Conservation (phyloP, 2,113 vertebrate genomes). For the Trichomycterus rosablanca region DNA sequence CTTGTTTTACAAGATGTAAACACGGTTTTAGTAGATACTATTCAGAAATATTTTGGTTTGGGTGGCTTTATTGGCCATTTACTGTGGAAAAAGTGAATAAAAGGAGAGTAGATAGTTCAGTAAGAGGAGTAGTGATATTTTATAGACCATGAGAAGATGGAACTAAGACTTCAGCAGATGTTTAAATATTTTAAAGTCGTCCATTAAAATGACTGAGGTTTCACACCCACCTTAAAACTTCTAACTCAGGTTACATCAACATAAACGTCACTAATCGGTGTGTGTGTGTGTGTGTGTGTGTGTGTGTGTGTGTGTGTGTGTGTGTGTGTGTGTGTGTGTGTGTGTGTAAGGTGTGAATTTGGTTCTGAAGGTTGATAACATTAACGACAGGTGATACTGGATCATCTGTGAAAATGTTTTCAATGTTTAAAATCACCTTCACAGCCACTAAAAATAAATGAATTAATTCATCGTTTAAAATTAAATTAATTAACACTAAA, state of each 20-base stretch:
- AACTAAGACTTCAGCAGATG: conserved; percentile 36
- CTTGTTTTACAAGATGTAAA: no score
- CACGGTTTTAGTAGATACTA: no score
- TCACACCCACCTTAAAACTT: no score
- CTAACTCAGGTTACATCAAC: background rate
- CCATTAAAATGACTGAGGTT: conserved; percentile 23
- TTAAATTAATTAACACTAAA: no score
- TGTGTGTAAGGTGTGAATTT: background rate
- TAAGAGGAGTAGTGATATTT: conserved; percentile 8
- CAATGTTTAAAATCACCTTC: conserved; percentile 34
- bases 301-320: background rate
- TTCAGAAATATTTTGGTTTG: no score
- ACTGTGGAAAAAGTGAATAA: no score
- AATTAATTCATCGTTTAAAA: no score
- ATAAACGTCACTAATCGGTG: no score
- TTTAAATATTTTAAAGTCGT: conserved; percentile 30
- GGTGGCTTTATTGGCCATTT: no score
- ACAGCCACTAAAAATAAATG: conserved; percentile 32
- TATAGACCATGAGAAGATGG: no score
- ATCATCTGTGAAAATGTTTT: conserved; percentile 34
- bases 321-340: background rate
- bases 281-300: background rate
- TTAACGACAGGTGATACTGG: conserved; percentile 48
- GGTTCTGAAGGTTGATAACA: conserved; percentile 15
- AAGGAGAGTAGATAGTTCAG: background rate